These are phyloP conservation scores for Percopsis transmontana DNA, from an alignment of 2,113 vertebrate species.

Conservation along the genomic window DNA sequence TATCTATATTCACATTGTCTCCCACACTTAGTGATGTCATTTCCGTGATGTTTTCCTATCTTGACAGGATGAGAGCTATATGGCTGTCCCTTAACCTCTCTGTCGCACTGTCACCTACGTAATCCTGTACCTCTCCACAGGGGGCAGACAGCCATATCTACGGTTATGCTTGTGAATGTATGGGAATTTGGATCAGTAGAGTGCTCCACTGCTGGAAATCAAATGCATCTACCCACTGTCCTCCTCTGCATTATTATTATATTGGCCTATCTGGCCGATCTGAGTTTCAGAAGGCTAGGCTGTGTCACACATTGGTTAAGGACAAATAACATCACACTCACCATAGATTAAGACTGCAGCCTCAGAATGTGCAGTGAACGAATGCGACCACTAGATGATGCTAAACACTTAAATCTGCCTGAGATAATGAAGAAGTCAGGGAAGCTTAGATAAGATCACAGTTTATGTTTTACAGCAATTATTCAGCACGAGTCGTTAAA, in stretches of 20 bases:
- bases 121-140: conserved; percentile 52
- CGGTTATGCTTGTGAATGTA: conserved; percentile 56
- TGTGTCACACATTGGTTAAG: no score
- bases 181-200: conserved; percentile 34
- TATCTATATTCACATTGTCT: no score
- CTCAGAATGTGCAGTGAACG: no score
- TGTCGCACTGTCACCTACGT: conserved; percentile 17
- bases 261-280: no score
- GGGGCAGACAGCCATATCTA: conserved; percentile 36
- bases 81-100: conserved; percentile 5
- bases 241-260: no score
- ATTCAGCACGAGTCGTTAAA: not conserved
- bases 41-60: not conserved
- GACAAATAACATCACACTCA: no score
- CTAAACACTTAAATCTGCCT: not conserved
- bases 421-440: not conserved
- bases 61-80: not conserved
- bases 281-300: no score
- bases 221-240: conserved; percentile 17
- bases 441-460: not conserved
- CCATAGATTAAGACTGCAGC: no score
- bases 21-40: no score
- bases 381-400: conserved; percentile 64
- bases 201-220: conserved; percentile 22
- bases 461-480: conserved; percentile 8